Percentiles rank a stretch among this genome's conserved stretches.
Conservation (phyloP, 2,797 vertebrate genomes). For the Dromococcyx pavoninus region DNA sequence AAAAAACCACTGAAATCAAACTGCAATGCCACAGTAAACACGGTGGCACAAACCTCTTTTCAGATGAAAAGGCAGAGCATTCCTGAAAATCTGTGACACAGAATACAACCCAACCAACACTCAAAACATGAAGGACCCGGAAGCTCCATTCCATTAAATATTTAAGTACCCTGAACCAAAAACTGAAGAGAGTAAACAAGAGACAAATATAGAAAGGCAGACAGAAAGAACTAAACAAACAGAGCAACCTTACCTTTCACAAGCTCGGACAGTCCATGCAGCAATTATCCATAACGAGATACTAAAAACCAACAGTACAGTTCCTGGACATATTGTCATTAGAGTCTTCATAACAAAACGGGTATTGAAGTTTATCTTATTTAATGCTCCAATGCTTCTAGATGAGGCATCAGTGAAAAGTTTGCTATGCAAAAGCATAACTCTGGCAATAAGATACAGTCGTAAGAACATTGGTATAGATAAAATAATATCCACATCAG, state of each 20-base stretch:
- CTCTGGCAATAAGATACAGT: conserved; percentile 98
- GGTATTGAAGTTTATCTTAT: conserved; percentile 99
- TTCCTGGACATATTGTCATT: conserved; percentile 99
- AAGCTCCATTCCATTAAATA: background rate
- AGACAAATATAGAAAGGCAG: background rate
- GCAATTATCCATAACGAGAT: conserved; percentile 99
- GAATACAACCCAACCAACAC: background rate
- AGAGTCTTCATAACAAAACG: conserved; percentile 99
- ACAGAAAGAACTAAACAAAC: background rate
- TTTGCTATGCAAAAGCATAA: conserved; percentile 99
- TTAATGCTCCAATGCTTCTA: conserved; percentile 98
- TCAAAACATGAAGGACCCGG: background rate
- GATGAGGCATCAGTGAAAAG: conserved; percentile 99
- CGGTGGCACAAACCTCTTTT: background rate
- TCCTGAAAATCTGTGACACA: background rate
- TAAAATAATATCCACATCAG: conserved; percentile 99
- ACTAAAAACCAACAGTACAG: conserved; percentile 99
- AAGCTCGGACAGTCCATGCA: conserved; percentile 98
- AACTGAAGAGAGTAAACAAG: conserved; percentile 13
- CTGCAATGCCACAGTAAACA: background rate
- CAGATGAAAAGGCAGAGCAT: background rate
- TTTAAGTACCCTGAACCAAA: background rate
- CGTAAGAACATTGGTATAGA: conserved; percentile 99
- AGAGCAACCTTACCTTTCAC: conserved; percentile 90
- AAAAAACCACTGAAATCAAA: background rate